Conservation (phyloP, 2,113 vertebrate species). For the Panthera uncia region DNA sequence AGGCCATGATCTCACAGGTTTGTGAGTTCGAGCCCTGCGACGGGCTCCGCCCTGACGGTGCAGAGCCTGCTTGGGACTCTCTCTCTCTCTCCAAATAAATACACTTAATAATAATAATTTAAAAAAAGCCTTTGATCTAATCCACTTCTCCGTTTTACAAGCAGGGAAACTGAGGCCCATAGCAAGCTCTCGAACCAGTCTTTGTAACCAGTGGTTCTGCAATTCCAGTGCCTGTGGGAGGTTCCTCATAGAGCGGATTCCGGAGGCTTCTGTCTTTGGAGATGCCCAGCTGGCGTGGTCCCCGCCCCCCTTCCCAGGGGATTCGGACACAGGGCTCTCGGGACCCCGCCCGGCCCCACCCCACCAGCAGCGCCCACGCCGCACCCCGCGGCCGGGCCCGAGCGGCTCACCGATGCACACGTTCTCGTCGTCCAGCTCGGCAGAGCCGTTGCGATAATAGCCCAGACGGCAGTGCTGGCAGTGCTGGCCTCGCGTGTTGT, state of each 20-base stretch:
- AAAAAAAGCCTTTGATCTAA: not conserved
- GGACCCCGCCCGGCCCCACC: fast-evolving
- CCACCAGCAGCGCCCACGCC: fast-evolving
- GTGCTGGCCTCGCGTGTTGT: slow-evolving; percentile 98
- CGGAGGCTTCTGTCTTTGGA: not conserved
- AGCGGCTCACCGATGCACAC: slow-evolving; percentile 93
- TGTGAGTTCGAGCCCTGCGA: no score
- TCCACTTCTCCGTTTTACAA: not conserved
- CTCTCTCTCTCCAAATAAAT: no score
- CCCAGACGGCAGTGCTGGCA: slow-evolving; percentile 98
- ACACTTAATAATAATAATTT: no score
- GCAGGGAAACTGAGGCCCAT: not conserved
- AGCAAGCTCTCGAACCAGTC: not conserved
- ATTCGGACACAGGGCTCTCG: not conserved
- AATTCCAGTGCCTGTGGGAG: fast-evolving
- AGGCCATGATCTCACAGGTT: no score
- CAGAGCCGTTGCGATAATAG: slow-evolving; percentile 96
- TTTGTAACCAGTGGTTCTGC: not conserved
- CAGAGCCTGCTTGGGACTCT: no score
- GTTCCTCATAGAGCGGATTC: no score
- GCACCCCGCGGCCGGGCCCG: fast-evolving
- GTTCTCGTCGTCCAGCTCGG: slow-evolving; percentile 96
- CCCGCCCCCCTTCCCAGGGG: no score
- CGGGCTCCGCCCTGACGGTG: no score
- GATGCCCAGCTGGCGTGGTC: not conserved